Evolutionary conservation across 1,140 invertebrate genomes (phyloP).

Genomic region (Phthorimaea operculella): DNA sequence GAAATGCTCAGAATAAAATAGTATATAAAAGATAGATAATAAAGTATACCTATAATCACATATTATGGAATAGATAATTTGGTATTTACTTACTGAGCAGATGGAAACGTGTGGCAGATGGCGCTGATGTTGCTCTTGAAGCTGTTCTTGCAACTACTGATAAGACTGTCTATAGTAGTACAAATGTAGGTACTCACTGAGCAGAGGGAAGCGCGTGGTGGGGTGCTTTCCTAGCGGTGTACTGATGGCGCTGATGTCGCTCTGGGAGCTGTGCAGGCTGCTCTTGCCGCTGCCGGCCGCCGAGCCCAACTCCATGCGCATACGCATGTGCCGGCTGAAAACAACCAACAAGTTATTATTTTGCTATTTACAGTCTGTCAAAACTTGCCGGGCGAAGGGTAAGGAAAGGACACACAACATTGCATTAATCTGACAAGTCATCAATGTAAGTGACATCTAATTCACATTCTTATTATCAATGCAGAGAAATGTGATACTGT

Average conservation of each 20-base stretch:
- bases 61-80: too few relatives aligned
- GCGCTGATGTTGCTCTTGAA: too few relatives aligned
- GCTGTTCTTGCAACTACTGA: too few relatives aligned
- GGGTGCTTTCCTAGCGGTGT: constrained; percentile 51
- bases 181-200: constrained; percentile 50
- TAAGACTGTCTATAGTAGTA: too few relatives aligned
- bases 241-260: constrained; percentile 61
- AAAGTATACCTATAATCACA: too few relatives aligned
- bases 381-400: neutral
- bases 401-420: neutral
- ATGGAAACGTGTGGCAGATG: too few relatives aligned
- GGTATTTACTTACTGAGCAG: too few relatives aligned
- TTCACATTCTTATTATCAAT: too few relatives aligned
- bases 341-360: neutral
- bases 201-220: constrained; percentile 44
- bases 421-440: neutral
- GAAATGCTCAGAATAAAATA: too few relatives aligned
- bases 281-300: constrained; percentile 60
- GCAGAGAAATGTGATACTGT: too few relatives aligned
- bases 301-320: constrained; percentile 60
- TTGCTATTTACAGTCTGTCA: neutral
- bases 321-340: constrained; percentile 59
- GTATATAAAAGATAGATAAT: too few relatives aligned
- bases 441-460: too few relatives aligned
- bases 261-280: constrained; percentile 66